Conservation (phyloP, 2,113 vertebrate species). For the Micromys minutus region DNA sequence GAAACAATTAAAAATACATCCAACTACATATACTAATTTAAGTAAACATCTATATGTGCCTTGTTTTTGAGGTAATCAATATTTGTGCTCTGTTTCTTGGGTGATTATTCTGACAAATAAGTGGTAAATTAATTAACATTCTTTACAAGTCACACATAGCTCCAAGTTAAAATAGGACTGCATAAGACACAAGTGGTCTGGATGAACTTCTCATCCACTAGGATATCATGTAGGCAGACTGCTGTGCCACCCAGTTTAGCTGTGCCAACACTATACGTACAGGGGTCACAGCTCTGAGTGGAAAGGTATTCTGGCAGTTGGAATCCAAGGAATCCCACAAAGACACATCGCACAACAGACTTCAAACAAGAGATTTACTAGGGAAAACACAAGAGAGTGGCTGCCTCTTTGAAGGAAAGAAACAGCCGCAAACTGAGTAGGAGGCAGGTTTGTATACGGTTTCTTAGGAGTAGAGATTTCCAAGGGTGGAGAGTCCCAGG, state of each 20-base stretch:
- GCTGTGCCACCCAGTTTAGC: background rate
- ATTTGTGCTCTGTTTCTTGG: background rate
- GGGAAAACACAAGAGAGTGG: background rate
- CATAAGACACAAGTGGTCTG: background rate
- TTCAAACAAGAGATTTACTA: background rate
- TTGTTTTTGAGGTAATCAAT: conserved; percentile 21
- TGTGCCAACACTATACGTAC: background rate
- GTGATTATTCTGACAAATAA: background rate
- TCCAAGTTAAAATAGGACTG: background rate
- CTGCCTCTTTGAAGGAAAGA: background rate
- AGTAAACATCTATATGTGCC: background rate
- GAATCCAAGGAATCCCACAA: background rate
- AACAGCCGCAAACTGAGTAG: background rate
- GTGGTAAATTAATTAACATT: background rate
- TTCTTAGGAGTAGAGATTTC: background rate
- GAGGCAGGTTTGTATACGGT: too few species aligned
- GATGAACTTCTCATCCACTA: background rate
- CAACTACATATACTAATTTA: background rate
- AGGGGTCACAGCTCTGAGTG: background rate
- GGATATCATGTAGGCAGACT: background rate
- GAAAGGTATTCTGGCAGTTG: background rate
- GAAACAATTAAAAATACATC: conserved; percentile 29
- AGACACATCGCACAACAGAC: background rate
- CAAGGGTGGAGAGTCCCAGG: background rate
- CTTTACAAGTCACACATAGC: background rate